Evolutionary conservation across 2,797 vertebrate genomes (phyloP), one percentile per base, ranked within the genome.

Genomic region (Acanthornis magna): DNA sequence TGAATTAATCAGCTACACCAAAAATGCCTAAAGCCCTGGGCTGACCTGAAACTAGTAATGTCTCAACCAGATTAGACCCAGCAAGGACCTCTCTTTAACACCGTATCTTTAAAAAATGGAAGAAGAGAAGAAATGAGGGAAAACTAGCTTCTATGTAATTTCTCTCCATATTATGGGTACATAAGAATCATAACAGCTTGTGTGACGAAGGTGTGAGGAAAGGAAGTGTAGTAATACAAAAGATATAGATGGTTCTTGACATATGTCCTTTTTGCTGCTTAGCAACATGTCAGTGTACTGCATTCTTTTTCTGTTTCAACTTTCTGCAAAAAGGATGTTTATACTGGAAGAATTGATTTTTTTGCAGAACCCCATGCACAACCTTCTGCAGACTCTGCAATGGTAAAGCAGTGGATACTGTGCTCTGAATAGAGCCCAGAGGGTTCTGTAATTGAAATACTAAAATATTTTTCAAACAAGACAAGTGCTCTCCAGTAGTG

Each of bases 201-300:
- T 65, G 32, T 67, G 78, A 83, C 47, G 53, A 93, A 89, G 71
- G 57, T 79, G 85, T 85, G 78, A 94, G 30, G 55, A 82, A 89
- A 42, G 30, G n/a, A 96, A 80, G 26, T 61, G 29, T 47, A 81
- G 81, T 66, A 89, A 92, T 87, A 87, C 78, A 87, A 91, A 91
- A 96, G 75, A 57, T 27, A 85, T 67, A 93, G 81, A 79, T 57
- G 75, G 61, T 71, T 92, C 89, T 88, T 91, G 93, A 96, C 91
- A 89, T 87, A 87, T 38, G 75, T 79, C 67, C 85, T 91, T 89
- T 93, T 60, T 76, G 91, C 91, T 95, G 94, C 95, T 92, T 93
- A 96, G 93, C 94, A 96, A 95, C 81, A 60, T 45, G 29, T 21
- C 72, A 57, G 32, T 27, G 32, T 73, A 70, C 68, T 29, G 9